Percentiles rank a stretch among this genome's conserved stretches.
Evolutionary conservation across 1,140 invertebrate genomes (phyloP).

Genomic region (Palaemon carinicauda): DNA sequence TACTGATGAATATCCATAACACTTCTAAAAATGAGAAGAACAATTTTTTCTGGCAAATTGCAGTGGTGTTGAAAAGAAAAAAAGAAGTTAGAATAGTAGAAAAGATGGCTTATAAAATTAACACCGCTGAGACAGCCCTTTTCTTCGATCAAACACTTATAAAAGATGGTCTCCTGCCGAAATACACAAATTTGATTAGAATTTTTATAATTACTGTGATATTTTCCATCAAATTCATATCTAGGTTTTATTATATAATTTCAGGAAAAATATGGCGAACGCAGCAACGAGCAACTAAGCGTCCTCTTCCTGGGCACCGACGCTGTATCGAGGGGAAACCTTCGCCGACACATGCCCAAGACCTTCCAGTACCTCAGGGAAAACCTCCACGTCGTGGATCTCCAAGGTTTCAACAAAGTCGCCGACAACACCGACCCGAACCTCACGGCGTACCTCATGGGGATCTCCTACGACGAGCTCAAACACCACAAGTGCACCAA

Average conservation of each 20-base stretch:
- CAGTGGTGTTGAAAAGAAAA: too few species aligned
- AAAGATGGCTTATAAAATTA: too few species aligned
- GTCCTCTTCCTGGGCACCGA: conserved; percentile 14
- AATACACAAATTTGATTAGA: too few species aligned
- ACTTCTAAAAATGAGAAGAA: too few species aligned
- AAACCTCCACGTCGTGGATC: conserved; percentile 63
- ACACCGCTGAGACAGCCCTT: too few species aligned
- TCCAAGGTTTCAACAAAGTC: conserved; percentile 66
- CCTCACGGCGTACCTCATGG: conserved; percentile 64
- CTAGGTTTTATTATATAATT: neutral
- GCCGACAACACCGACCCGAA: conserved; percentile 67
- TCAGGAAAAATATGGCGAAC: neutral
- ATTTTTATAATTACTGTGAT: neutral
- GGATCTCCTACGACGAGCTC: conserved; percentile 40
- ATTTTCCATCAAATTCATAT: neutral
- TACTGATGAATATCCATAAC: too few species aligned
- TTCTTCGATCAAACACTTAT: too few species aligned
- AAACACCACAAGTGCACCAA: neutral
- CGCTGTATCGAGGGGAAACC: conserved; percentile 5
- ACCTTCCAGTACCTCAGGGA: conserved; percentile 59
- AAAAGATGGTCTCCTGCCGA: too few species aligned
- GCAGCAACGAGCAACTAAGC: conserved; percentile 13
- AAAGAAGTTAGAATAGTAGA: too few species aligned
- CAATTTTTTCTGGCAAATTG: too few species aligned
- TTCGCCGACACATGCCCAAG: conserved; percentile 13